These are phyloP conservation scores for Chamaetylas fuelleborni DNA, from an alignment of 2,113 vertebrate genomes.

Conservation along the genomic window DNA sequence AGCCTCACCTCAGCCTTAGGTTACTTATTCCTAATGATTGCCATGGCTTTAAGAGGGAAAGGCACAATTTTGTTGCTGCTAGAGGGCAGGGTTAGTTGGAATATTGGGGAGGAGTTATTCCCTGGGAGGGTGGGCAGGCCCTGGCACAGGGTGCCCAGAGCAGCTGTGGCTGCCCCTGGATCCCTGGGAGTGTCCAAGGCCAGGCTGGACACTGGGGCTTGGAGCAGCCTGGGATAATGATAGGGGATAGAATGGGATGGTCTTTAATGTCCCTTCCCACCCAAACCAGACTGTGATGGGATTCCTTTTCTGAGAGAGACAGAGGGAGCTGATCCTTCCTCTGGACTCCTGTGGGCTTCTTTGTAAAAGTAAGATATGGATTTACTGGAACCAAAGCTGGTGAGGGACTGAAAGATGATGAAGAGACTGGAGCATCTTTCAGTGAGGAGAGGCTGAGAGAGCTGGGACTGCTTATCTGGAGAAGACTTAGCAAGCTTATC, in stretches of 20 bases:
- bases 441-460: neutral
- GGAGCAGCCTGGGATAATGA: rapidly evolving
- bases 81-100: rapidly evolving
- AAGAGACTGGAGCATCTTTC: neutral
- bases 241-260: rapidly evolving
- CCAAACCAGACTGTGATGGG: neutral
- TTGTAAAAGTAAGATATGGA: rapidly evolving
- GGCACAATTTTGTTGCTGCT: neutral
- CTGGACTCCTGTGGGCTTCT: neutral
- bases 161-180: neutral
- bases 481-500: neutral
- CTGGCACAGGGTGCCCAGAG: neutral
- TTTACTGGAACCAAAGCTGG: neutral
- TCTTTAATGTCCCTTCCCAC: neutral
- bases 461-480: neutral
- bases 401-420: rapidly evolving
- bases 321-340: neutral
- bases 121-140: rapidly evolving
- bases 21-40: neutral
- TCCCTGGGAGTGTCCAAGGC: neutral
- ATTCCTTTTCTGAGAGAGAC: neutral
- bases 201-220: rapidly evolving
- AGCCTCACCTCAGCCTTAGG: neutral
- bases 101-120: rapidly evolving
- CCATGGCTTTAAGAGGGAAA: neutral